Base-by-base conservation (phyloP, 2,797 vertebrate genomes). In the Eutrigla gurnardus region DNA sequence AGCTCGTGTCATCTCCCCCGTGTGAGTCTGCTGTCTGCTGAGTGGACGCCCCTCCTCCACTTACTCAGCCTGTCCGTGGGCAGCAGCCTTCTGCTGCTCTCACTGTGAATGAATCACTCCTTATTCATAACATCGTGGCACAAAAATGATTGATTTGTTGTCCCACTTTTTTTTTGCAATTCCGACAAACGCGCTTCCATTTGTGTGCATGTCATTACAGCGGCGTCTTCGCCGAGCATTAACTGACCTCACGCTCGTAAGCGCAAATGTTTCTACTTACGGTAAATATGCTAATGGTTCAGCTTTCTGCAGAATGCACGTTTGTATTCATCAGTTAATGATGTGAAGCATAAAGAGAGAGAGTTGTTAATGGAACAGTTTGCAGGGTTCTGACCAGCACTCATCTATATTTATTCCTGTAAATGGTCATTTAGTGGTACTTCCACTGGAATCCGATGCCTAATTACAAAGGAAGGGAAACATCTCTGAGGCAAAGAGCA, bases 381-480 rank as follows among this genome's bases (percentile, higher is more conserved):
- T 2, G 17, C 33, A 63, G 40, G 40, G 55, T 67, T 78, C 66
- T 68, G 80, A 64, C 67, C 60, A 55, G 59, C 67, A 47, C 83
- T 92, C 89, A 86, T 92, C 86, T 83, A 92, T 91, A 86, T 86
- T 91, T 91, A 79, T 91, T 88, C 77, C 73, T 15, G 73, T 88
- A 88, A 90, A 84, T 86, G 82, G 77, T 77, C 85, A 78, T 86
- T 89, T 83, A 80, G 67, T 82, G 70, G 80, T 81, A 73, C 85
- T 89, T 88, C 72, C 76, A 67, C 60, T 64, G 71, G 77, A 87
- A 90, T 87, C 64, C 0, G 33, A 80, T 73, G 76, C 83, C 81
- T 90, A 82, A 84, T 92, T 90, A 80, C 72, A 60, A 85, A 61
- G 47, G 43, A 55, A n/a, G 54, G 4, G 6, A 43, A 58, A 77